These are phyloP conservation scores for Channa striata DNA, from an alignment of 2,797 vertebrate genomes.

Conservation along the genomic window DNA sequence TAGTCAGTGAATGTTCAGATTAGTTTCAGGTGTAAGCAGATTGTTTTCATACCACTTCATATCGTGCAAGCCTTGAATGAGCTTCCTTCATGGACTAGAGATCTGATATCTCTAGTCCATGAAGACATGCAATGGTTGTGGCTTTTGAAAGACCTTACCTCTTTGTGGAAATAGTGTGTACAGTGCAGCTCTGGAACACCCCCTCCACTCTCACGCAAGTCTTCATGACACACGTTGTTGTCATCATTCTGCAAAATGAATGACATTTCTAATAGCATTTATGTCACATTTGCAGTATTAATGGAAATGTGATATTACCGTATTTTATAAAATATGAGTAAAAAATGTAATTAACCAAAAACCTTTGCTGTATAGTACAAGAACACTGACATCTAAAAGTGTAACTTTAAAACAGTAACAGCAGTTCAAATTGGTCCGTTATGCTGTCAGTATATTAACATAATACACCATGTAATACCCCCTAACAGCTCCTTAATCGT, in stretches of 20 bases:
- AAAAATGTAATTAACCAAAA: neutral
- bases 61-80: slow-evolving; percentile 45
- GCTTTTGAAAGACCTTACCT: slow-evolving; percentile 59
- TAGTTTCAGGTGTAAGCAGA: neutral
- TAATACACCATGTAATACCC: slow-evolving; percentile 11
- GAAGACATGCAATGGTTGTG: slow-evolving; percentile 18
- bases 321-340: neutral
- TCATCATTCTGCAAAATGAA: slow-evolving; percentile 69
- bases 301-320: too few relatives aligned
- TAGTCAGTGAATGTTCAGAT: slow-evolving; percentile 26
- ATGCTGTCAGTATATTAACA: slow-evolving; percentile 16
- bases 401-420: too few relatives aligned
- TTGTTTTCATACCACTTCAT: slow-evolving; percentile 45
- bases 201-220: slow-evolving; percentile 62
- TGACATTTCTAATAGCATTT: neutral
- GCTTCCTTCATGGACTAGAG: slow-evolving; percentile 24
- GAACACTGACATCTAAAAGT: too few relatives aligned
- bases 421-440: neutral
- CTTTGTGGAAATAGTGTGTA: slow-evolving; percentile 81
- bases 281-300: neutral
- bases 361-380: too few relatives aligned
- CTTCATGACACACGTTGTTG: slow-evolving; percentile 73
- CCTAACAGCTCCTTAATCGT: slow-evolving; percentile 16
- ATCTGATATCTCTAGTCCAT: slow-evolving; percentile 27
- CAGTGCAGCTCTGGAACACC: slow-evolving; percentile 77